Percentiles rank a stretch among this genome's conserved stretches.
These are phyloP conservation scores for Gerris lacustris DNA, from an alignment of 2,888 invertebrate genomes.

Conservation along the genomic window DNA sequence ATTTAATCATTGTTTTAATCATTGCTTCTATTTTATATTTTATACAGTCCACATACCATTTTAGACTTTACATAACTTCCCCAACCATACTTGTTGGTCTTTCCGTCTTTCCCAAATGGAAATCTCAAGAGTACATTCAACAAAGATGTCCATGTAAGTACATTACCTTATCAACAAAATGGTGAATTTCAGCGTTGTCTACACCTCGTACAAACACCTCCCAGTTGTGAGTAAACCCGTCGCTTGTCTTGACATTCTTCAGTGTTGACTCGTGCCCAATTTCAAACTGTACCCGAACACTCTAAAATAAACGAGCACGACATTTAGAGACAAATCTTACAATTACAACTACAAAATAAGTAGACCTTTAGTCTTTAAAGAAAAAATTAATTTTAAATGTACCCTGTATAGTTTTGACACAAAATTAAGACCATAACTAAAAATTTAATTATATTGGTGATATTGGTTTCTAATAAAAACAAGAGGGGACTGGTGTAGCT, in stretches of 20 bases:
- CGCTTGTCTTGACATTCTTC: slow-evolving; percentile 65
- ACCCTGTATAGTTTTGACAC: too few species aligned
- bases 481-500: too few species aligned
- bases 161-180: slow-evolving; percentile 72
- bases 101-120: background rate
- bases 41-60: too few species aligned
- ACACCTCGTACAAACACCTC: slow-evolving; percentile 83
- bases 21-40: too few species aligned
- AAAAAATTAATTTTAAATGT: too few species aligned
- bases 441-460: too few species aligned
- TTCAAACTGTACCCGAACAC: slow-evolving; percentile 70
- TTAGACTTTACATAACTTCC: too few species aligned
- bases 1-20: too few species aligned
- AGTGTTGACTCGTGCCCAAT: slow-evolving; percentile 81
- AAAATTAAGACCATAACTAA: too few species aligned
- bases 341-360: background rate
- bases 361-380: background rate
- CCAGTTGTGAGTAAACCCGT: slow-evolving; percentile 96
- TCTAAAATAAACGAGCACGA: slow-evolving; percentile 29
- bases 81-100: background rate
- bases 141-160: slow-evolving; percentile 20
- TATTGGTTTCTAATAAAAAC: too few species aligned
- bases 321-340: background rate
- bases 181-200: slow-evolving; percentile 73
- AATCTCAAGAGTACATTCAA: too few species aligned